Conservation (phyloP, 1,140 invertebrate species). For the Aphidius gifuensis region DNA sequence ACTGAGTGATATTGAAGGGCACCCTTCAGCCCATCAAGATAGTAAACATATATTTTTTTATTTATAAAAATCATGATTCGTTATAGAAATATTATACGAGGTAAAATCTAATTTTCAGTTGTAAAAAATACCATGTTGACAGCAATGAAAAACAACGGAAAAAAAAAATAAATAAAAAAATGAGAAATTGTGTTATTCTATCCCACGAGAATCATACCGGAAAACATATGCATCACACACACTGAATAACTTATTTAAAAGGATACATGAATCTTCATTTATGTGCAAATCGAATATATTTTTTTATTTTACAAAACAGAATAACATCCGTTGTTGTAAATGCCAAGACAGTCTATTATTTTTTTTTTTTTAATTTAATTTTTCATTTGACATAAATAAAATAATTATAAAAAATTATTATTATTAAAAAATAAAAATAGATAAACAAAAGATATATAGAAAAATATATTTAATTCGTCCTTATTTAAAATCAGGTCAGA, state of each 20-base stretch:
- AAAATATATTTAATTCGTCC: background rate
- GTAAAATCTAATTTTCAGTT: no score
- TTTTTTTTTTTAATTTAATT: constrained; percentile 33
- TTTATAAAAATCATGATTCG: no score
- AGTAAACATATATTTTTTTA: no score
- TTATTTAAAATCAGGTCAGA: constrained; percentile 4
- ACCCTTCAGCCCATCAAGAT: no score
- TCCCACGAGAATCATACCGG: constrained; percentile 5
- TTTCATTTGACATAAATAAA: constrained; percentile 26
- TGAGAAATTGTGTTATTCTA: background rate
- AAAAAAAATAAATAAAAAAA: no score
- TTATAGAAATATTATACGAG: no score
- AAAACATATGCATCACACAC: background rate
- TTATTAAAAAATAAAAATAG: constrained; percentile 16
- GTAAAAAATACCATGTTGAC: no score
- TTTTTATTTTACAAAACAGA: no score
- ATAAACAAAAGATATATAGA: background rate
- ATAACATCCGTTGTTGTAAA: no score
- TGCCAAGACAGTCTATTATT: no score
- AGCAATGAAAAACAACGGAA: no score
- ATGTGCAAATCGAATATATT: constrained; percentile 42
- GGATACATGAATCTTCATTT: constrained; percentile 32
- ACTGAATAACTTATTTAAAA: constrained; percentile 11
- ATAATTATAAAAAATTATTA: constrained; percentile 1
- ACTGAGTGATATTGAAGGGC: no score